A percentile compares a stretch with the other conserved stretches of the same genome.
These are phyloP conservation scores for Danionella cerebrum DNA, from an alignment of 2,113 vertebrate species.

Conservation along the genomic window DNA sequence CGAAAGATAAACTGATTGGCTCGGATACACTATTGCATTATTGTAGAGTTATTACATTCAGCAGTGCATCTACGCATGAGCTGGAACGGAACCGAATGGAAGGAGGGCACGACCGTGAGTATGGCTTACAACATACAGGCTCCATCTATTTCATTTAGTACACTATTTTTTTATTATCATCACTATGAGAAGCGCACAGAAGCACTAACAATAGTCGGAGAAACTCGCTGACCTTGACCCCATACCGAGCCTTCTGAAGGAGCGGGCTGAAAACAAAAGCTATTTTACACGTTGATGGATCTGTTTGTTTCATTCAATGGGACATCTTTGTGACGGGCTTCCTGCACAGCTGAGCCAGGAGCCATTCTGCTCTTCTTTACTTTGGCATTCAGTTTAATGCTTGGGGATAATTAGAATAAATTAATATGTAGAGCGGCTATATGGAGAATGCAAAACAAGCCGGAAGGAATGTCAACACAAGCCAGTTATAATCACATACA, in stretches of 20 bases:
- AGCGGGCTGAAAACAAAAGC: conserved; percentile 5
- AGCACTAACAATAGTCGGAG: background rate
- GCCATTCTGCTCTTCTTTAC: conserved; percentile 27
- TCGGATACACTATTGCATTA: background rate
- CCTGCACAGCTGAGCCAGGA: conserved; percentile 1
- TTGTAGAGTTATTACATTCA: conserved; percentile 21
- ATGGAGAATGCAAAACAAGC: conserved; percentile 4
- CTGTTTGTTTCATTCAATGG: background rate
- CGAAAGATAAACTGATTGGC: background rate
- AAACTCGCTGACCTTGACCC: conserved; percentile 6
- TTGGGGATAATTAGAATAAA: conserved; percentile 17
- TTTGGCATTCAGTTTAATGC: conserved; percentile 33
- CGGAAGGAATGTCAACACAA: conserved; percentile 22
- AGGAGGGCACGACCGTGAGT: background rate
- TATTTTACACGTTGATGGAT: conserved; percentile 21
- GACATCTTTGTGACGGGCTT: background rate
- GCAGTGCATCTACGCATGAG: background rate
- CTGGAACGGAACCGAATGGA: background rate
- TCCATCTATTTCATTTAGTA: conserved; percentile 13
- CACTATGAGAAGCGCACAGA: background rate
- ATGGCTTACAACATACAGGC: conserved; percentile 26
- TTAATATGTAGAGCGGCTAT: background rate
- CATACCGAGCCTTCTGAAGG: background rate
- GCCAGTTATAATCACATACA: conserved; percentile 25
- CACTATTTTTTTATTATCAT: background rate